These are phyloP conservation scores for Fulmarus glacialis DNA, from an alignment of 2,113 vertebrate genomes.

Conservation along the genomic window DNA sequence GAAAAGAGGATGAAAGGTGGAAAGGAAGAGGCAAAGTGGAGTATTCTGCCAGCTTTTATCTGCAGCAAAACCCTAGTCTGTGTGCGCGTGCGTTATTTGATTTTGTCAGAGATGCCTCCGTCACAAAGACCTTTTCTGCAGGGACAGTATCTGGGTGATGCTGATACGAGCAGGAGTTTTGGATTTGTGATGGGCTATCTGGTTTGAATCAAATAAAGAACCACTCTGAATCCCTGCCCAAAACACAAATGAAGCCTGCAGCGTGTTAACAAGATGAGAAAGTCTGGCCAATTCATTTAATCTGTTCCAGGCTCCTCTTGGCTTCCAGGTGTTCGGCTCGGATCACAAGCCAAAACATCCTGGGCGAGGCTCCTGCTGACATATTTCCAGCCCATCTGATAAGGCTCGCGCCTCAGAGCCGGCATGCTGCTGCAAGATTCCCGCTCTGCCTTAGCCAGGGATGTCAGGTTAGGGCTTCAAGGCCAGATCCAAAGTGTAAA, in stretches of 20 bases:
- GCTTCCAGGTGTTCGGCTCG: slow-evolving; percentile 37
- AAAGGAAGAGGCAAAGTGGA: neutral
- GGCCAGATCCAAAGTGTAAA: neutral
- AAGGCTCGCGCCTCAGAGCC: neutral
- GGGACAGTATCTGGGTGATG: neutral
- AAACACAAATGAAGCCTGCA: slow-evolving; percentile 36
- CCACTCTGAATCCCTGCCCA: slow-evolving; percentile 6
- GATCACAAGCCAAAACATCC: slow-evolving; percentile 46
- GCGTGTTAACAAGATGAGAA: slow-evolving; percentile 43
- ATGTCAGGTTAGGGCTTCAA: neutral
- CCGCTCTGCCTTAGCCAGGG: neutral
- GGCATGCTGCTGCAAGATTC: neutral
- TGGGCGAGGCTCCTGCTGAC: slow-evolving; percentile 41
- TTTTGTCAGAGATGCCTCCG: neutral
- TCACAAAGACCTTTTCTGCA: neutral
- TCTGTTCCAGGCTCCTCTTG: slow-evolving; percentile 35
- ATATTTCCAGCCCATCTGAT: slow-evolving; percentile 50
- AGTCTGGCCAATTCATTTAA: slow-evolving; percentile 53
- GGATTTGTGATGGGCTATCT: slow-evolving; percentile 22
- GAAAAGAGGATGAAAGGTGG: neutral
- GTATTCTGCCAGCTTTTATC: neutral
- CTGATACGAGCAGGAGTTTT: neutral
- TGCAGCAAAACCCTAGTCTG: neutral
- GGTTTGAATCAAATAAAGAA: slow-evolving; percentile 35
- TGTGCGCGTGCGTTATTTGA: neutral